Conservation (phyloP, 1,140 invertebrate species). For the Drosophila fuyamai region DNA sequence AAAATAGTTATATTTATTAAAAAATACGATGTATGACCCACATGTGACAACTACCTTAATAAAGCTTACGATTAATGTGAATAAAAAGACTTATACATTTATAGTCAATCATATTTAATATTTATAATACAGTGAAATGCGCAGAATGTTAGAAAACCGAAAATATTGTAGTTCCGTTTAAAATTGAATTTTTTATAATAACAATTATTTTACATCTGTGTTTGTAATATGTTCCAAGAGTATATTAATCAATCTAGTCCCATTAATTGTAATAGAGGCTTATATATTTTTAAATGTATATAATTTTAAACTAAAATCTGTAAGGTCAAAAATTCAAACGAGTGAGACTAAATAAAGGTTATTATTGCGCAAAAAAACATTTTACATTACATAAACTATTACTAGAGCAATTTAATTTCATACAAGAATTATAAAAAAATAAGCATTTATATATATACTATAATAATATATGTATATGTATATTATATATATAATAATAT, state of each 20-base stretch:
- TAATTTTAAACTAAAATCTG: constrained; percentile 20
- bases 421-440: constrained; percentile 18
- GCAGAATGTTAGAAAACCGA: constrained; percentile 31
- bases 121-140: constrained; percentile 32
- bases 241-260: constrained; percentile 24
- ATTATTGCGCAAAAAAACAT: constrained; percentile 47
- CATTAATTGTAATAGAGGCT: constrained; percentile 17
- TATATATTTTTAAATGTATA: constrained; percentile 15
- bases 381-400: constrained; percentile 20
- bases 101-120: constrained; percentile 63
- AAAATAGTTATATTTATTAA: constrained; percentile 32
- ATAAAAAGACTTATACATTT: constrained; percentile 76
- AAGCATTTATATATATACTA: constrained; percentile 24
- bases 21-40: constrained; percentile 25
- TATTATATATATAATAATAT: constrained; percentile 1
- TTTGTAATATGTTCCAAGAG: constrained; percentile 8
- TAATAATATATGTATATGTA: constrained; percentile 2
- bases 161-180: constrained; percentile 10
- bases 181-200: constrained; percentile 5
- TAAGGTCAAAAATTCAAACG: constrained; percentile 54
- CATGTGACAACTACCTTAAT: constrained; percentile 31
- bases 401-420: constrained; percentile 48
- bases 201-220: constrained; percentile 7
- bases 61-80: constrained; percentile 67
- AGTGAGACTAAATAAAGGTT: constrained; percentile 66